Evolutionary conservation across 2,888 invertebrate species (phyloP).

Genomic region (Melanophora roralis): DNA sequence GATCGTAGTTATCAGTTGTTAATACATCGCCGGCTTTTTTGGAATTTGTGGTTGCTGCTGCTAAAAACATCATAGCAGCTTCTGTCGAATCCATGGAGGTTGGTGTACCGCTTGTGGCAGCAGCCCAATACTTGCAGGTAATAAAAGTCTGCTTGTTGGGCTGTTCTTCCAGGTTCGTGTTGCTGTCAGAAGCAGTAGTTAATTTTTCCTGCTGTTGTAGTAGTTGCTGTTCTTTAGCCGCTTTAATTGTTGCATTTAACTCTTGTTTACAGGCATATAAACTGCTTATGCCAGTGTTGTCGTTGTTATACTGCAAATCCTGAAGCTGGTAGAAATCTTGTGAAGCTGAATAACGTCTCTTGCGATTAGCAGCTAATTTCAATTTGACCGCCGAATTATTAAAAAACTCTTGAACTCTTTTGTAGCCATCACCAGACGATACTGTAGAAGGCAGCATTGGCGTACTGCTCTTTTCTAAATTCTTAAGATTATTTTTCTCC

Average conservation of each 20-base stretch:
- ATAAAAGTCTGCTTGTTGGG: slow-evolving; percentile 68
- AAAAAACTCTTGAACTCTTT: slow-evolving; percentile 64
- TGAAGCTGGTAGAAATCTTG: slow-evolving; percentile 67
- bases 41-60: slow-evolving; percentile 54
- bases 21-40: slow-evolving; percentile 43
- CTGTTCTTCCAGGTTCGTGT: slow-evolving; percentile 35
- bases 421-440: slow-evolving; percentile 35
- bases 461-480: slow-evolving; percentile 15
- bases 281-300: slow-evolving; percentile 65
- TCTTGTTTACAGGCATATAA: slow-evolving; percentile 65
- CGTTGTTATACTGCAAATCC: slow-evolving; percentile 71
- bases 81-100: slow-evolving; percentile 64
- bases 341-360: slow-evolving; percentile 80
- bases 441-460: not conserved
- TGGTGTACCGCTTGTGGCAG: slow-evolving; percentile 59
- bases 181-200: not conserved
- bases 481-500: slow-evolving; percentile 41
- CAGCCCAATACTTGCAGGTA: slow-evolving; percentile 73
- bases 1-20: slow-evolving; percentile 9
- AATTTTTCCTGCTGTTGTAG: slow-evolving; percentile 43
- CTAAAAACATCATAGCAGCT: slow-evolving; percentile 58
- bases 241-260: slow-evolving; percentile 18
- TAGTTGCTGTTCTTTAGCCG: slow-evolving; percentile 22
- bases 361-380: slow-evolving; percentile 77
- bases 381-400: slow-evolving; percentile 59